Evolutionary conservation across 2,113 vertebrate genomes (phyloP), one percentile per base, ranked within the genome.

Genomic region (Rhea pennata): DNA sequence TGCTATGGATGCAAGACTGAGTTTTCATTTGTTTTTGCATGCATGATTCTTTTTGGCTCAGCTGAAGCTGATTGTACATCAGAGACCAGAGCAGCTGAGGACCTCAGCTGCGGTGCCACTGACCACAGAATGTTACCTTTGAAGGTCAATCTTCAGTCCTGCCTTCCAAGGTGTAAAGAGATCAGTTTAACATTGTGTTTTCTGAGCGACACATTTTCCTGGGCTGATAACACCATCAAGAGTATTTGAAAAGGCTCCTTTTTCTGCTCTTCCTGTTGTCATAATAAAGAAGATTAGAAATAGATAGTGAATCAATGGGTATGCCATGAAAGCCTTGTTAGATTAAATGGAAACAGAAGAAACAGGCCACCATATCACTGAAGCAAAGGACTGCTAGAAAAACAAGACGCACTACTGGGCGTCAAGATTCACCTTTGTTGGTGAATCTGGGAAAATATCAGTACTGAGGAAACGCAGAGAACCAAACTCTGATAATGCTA

Each of bases 101-200:
- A 17, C 21, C n/a, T 69, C 50, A 76, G 29, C 54, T 88, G 36
- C 66, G 51, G 39, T 84, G 44, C 69, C 40, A 13, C 6, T 83
- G 64, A 67, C 54, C 56, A 64, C 51, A 90, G 23, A 87, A 74
- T 29, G 8, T 12, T 54, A 91, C 40, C 42, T 88, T 44, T 69
- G 69, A 0, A 39, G 0, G 4, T 70, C 0, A 0, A 22, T 36
- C 58, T 70, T 87, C 42, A 26, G n/a, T 70, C 89, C 59, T 83
- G 46, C 51, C 24, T 80, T 88, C 40, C 3, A 39, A 46, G 14
- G 23, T 40, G 6, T 20, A 39, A 64, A 82, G 10, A 6, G 12
- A 62, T 81, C 24, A 2, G 16, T 65, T 84, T n/a, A 75, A 85
- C 50, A 21, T 40, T 75, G 40, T 69, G 7, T 21, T 77, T 84